Conservation (phyloP, 2,888 invertebrate species). For the Hypercompe scribonia region DNA sequence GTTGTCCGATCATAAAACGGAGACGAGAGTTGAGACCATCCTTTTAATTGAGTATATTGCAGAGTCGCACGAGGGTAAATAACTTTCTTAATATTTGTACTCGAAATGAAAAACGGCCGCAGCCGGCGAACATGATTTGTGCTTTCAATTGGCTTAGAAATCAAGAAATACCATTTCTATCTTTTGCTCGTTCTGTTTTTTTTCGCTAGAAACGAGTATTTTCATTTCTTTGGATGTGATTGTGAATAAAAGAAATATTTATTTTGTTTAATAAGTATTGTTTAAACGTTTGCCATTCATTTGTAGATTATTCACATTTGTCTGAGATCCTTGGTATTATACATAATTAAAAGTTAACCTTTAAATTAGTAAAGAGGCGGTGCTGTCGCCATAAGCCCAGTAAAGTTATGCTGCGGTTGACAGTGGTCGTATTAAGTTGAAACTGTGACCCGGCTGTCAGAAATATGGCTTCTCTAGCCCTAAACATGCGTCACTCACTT, state of each 20-base stretch:
- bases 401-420: slow-evolving; percentile 71
- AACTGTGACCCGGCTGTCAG: slow-evolving; percentile 68
- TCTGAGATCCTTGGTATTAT: slow-evolving; percentile 26
- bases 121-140: slow-evolving; percentile 73
- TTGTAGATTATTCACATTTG: neutral
- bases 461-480: slow-evolving; percentile 75
- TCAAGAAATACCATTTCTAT: slow-evolving; percentile 74
- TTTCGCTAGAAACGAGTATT: neutral
- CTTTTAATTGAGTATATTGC: slow-evolving; percentile 77
- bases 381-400: slow-evolving; percentile 62
- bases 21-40: slow-evolving; percentile 66
- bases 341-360: slow-evolving; percentile 54
- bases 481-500: slow-evolving; percentile 57
- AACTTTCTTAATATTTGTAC: slow-evolving; percentile 86
- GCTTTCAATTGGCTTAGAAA: slow-evolving; percentile 82
- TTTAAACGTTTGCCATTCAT: slow-evolving; percentile 16
- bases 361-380: slow-evolving; percentile 64
- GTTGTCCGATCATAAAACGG: slow-evolving; percentile 71
- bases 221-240: neutral
- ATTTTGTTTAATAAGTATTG: slow-evolving; percentile 32
- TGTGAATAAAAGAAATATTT: neutral
- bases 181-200: slow-evolving; percentile 54
- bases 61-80: slow-evolving; percentile 79
- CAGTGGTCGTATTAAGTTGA: slow-evolving; percentile 64
- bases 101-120: slow-evolving; percentile 83